Conservation (phyloP, 2,888 invertebrate genomes). For the Schizaphis graminum region DNA sequence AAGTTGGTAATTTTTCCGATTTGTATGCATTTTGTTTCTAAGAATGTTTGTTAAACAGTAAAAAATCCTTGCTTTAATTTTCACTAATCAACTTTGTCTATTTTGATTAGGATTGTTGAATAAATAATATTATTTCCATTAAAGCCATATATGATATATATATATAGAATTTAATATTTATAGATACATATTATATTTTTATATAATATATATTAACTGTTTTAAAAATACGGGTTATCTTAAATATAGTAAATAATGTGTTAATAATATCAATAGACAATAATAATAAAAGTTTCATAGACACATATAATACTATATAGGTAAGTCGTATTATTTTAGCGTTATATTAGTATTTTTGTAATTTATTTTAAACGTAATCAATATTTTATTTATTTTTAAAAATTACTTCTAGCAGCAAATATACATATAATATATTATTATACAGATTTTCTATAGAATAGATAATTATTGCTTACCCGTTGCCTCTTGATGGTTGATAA, state of each 20-base stretch:
- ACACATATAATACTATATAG: neutral
- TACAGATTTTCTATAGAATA: neutral
- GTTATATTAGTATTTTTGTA: neutral
- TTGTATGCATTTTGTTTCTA: too few species aligned
- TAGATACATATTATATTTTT: neutral
- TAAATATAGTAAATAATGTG: neutral
- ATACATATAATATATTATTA: neutral
- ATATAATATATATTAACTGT: neutral
- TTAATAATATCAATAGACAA: neutral
- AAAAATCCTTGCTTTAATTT: neutral
- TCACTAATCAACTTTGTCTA: neutral
- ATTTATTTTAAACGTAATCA: neutral
- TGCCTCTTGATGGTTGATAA: conserved; percentile 51
- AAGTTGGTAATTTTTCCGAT: too few species aligned
- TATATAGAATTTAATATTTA: neutral
- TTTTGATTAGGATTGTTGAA: neutral
- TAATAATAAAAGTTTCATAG: neutral
- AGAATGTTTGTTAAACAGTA: neutral
- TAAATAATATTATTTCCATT: neutral
- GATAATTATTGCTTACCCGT: conserved; percentile 28
- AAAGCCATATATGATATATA: too few species aligned
- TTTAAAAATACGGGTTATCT: neutral
- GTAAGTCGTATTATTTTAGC: neutral
- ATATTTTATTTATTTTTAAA: neutral
- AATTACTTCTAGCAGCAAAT: neutral